Evolutionary conservation across 2,113 vertebrate genomes (phyloP).

Genomic region (Todiramphus saurophagus): DNA sequence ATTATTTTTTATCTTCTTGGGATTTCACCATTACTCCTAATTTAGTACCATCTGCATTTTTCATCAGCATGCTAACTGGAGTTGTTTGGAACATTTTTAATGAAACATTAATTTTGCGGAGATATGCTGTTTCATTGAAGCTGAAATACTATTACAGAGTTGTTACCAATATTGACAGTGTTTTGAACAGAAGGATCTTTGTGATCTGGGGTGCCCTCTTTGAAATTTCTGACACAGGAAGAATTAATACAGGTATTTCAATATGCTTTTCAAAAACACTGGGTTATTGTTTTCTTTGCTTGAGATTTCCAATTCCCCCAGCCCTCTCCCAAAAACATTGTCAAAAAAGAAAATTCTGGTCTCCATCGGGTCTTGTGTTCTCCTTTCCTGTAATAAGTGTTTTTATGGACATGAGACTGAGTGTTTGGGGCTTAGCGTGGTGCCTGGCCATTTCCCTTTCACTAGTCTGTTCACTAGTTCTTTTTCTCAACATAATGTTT

Average conservation of each 20-base stretch:
- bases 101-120: conserved; percentile 34
- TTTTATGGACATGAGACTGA: not conserved
- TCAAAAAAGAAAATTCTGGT: not conserved
- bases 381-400: not conserved
- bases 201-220: not conserved
- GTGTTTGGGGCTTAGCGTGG: not conserved
- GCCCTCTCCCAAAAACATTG: not conserved
- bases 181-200: not conserved
- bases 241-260: not conserved
- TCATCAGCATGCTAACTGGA: conserved; percentile 34
- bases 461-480: not conserved
- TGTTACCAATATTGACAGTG: not conserved
- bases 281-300: not conserved
- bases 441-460: not conserved
- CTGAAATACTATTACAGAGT: not conserved
- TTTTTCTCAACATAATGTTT: not conserved
- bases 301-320: not conserved
- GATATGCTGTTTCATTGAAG: conserved; percentile 1
- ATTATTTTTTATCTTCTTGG: conserved; percentile 6
- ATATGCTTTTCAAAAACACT: not conserved
- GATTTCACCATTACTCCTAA: conserved; percentile 16
- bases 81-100: conserved; percentile 27
- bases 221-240: not conserved
- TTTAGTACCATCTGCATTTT: conserved; percentile 60
- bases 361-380: not conserved